Percentiles rank a stretch among this genome's conserved stretches.
Conservation (phyloP, 2,888 invertebrate species). For the Ormyrus thymus region DNA sequence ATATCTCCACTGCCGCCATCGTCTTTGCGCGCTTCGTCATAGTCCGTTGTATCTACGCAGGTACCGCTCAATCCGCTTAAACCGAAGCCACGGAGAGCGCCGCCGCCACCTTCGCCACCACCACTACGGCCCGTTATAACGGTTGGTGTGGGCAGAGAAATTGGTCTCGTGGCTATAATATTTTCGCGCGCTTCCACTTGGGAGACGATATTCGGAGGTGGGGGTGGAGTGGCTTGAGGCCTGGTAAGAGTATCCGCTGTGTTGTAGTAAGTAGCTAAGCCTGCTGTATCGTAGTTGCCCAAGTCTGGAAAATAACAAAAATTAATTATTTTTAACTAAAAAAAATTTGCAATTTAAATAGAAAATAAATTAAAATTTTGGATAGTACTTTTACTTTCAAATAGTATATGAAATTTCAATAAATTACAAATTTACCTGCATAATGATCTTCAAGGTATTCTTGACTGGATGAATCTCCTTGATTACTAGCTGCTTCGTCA, state of each 20-base stretch:
- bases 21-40: slow-evolving; percentile 74
- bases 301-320: slow-evolving; percentile 69
- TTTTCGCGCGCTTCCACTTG: slow-evolving; percentile 67
- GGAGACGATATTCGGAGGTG: slow-evolving; percentile 62
- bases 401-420: no score
- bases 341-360: no score
- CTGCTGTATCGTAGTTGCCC: slow-evolving; percentile 74
- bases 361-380: no score
- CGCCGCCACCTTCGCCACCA: background rate
- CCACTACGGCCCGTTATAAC: slow-evolving; percentile 53
- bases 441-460: slow-evolving; percentile 76
- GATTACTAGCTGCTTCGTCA: slow-evolving; percentile 78
- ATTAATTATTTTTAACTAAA: background rate
- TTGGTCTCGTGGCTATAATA: slow-evolving; percentile 63
- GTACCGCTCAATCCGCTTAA: slow-evolving; percentile 62
- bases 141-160: slow-evolving; percentile 63
- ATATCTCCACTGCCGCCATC: slow-evolving; percentile 80
- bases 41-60: slow-evolving; percentile 63
- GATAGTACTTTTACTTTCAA: no score
- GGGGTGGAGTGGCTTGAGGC: slow-evolving; percentile 68
- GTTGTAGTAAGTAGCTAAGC: slow-evolving; percentile 72
- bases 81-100: slow-evolving; percentile 37
- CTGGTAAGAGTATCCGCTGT: slow-evolving; percentile 72
- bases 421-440: slow-evolving; percentile 64
- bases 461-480: slow-evolving; percentile 77